Evolutionary conservation across 2,113 vertebrate genomes (phyloP).

Genomic region (Prunella himalayana): DNA sequence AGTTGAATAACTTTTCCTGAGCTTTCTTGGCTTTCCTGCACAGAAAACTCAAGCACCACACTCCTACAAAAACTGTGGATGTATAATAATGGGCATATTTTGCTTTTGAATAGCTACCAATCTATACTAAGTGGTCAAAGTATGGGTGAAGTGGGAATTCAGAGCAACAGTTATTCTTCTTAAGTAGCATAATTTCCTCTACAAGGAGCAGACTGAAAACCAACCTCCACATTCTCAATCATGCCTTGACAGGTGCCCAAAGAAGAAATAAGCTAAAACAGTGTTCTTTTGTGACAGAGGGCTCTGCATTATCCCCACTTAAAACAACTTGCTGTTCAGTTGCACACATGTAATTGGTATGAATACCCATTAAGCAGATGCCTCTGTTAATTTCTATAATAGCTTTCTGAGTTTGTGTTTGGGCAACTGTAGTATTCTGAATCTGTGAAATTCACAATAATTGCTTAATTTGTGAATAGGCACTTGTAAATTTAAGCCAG

Average conservation of each 20-base stretch:
- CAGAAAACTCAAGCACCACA: not conserved
- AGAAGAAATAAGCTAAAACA: not conserved
- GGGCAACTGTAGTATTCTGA: not conserved
- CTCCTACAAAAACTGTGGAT: not conserved
- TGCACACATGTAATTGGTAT: not conserved
- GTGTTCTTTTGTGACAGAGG: fast-evolving
- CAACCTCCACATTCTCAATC: not conserved
- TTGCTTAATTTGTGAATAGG: not conserved
- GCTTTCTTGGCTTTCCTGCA: not conserved
- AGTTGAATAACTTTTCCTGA: not conserved
- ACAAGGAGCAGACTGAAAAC: not conserved
- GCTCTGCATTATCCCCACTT: not conserved
- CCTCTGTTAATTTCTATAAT: not conserved
- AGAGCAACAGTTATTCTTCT: not conserved
- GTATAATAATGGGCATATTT: not conserved
- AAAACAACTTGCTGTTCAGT: not conserved
- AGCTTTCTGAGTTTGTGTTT: not conserved
- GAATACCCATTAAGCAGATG: not conserved
- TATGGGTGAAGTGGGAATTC: not conserved
- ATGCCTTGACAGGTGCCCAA: not conserved
- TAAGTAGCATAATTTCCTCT: not conserved
- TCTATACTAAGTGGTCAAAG: not conserved
- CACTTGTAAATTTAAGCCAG: not conserved
- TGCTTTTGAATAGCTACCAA: not conserved
- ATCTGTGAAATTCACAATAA: not conserved